Evolutionary conservation across 2,888 invertebrate genomes (phyloP).

Genomic region (Pimpla rufipes): DNA sequence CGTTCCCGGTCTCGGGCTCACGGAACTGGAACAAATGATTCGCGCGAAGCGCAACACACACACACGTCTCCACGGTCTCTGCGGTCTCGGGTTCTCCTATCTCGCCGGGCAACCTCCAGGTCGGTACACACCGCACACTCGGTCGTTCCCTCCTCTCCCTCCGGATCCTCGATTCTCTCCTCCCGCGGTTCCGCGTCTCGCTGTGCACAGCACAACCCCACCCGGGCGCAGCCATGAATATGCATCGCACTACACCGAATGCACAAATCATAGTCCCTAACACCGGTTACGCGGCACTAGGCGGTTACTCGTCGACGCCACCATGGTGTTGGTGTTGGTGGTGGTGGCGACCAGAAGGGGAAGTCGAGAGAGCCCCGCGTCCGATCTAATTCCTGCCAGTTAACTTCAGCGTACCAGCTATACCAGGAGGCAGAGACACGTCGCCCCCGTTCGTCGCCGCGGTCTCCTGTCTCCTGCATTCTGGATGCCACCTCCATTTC

Average conservation of each 20-base stretch:
- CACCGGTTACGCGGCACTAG: constrained; percentile 16
- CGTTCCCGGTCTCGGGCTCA: constrained; percentile 2
- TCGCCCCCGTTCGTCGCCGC: neutral
- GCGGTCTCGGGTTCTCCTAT: constrained; percentile 27
- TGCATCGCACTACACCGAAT: constrained; percentile 62
- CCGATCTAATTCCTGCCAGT: constrained; percentile 72
- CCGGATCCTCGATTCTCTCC: constrained; percentile 20
- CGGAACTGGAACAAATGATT: constrained; percentile 71
- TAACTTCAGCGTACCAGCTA: constrained; percentile 68
- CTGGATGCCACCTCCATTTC: neutral
- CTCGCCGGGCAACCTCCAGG: neutral
- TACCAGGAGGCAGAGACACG: constrained; percentile 1
- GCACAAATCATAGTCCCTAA: constrained; percentile 13
- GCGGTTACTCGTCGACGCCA: constrained; percentile 20
- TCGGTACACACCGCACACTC: no score
- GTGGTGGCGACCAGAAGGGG: constrained; percentile 27
- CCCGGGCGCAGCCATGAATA: constrained; percentile 68
- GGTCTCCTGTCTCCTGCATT: constrained; percentile 4
- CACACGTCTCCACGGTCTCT: constrained; percentile 14
- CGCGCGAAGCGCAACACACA: constrained; percentile 57
- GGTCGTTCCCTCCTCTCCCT: neutral
- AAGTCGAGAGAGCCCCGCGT: constrained; percentile 36
- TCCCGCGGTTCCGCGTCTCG: constrained; percentile 1
- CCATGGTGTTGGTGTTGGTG: no score
- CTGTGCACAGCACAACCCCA: constrained; percentile 23